Evolutionary conservation across 2,113 vertebrate species (phyloP).

Genomic region (Melanerpes formicivorus): DNA sequence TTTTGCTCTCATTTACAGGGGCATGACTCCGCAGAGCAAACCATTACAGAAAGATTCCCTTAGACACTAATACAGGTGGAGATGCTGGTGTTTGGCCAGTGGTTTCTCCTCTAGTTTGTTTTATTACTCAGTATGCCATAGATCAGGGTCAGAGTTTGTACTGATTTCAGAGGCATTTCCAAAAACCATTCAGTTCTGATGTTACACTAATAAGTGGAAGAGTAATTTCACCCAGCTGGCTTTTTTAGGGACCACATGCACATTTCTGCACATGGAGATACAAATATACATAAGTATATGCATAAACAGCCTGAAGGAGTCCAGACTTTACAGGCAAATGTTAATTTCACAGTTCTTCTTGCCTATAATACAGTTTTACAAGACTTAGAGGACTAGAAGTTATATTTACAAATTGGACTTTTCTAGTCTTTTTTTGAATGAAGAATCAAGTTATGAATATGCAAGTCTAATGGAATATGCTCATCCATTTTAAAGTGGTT

Average conservation of each 20-base stretch:
- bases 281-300: not conserved
- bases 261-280: not conserved
- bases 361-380: not conserved
- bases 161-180: not conserved
- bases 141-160: not conserved
- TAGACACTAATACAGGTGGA: not conserved
- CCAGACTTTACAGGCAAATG: not conserved
- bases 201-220: not conserved
- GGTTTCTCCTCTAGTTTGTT: not conserved
- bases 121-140: not conserved
- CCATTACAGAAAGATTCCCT: not conserved
- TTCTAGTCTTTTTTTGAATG: not conserved
- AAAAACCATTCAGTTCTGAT: not conserved
- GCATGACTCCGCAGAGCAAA: not conserved
- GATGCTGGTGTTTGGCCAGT: not conserved
- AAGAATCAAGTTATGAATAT: slow-evolving; percentile 2
- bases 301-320: not conserved
- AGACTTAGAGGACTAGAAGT: not conserved
- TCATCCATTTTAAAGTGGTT: slow-evolving; percentile 44
- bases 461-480: slow-evolving; percentile 2
- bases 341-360: not conserved
- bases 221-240: not conserved
- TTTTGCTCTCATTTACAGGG: not conserved
- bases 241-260: not conserved
- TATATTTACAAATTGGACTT: not conserved